Conservation (phyloP, 2,888 invertebrate species). For the Athalia rosae region DNA sequence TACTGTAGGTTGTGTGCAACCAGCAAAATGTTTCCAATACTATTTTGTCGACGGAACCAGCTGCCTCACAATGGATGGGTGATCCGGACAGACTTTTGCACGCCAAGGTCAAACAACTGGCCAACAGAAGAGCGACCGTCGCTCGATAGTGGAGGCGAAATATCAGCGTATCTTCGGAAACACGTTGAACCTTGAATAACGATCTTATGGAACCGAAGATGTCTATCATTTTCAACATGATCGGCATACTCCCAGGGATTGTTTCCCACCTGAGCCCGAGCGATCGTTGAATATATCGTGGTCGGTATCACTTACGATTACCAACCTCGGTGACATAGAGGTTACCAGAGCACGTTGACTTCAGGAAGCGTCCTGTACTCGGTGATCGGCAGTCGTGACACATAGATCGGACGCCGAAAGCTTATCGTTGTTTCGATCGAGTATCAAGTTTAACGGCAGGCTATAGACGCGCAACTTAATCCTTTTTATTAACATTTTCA, state of each 20-base stretch:
- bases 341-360: slow-evolving; percentile 10
- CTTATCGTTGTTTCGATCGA: slow-evolving; percentile 28
- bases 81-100: slow-evolving; percentile 73
- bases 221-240: slow-evolving; percentile 72
- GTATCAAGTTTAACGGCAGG: slow-evolving; percentile 26
- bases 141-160: slow-evolving; percentile 76
- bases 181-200: slow-evolving; percentile 69
- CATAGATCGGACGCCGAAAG: slow-evolving; percentile 16
- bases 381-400: slow-evolving; percentile 3
- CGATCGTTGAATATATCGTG: not conserved
- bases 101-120: slow-evolving; percentile 75
- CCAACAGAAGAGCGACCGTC: slow-evolving; percentile 75
- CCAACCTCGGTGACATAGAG: slow-evolving; percentile 37
- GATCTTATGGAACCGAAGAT: slow-evolving; percentile 71
- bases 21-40: slow-evolving; percentile 94
- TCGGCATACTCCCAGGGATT: slow-evolving; percentile 62
- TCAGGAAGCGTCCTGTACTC: slow-evolving; percentile 34
- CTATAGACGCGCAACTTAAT: slow-evolving; percentile 41
- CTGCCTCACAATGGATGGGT: slow-evolving; percentile 73
- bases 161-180: slow-evolving; percentile 73
- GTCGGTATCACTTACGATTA: slow-evolving; percentile 12
- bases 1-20: slow-evolving; percentile 94
- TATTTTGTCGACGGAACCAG: slow-evolving; percentile 78
- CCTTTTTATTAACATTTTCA: slow-evolving; percentile 44
- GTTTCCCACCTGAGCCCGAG: not conserved